These are phyloP conservation scores for Aelia acuminata DNA, from an alignment of 2,888 invertebrate species.

Conservation along the genomic window DNA sequence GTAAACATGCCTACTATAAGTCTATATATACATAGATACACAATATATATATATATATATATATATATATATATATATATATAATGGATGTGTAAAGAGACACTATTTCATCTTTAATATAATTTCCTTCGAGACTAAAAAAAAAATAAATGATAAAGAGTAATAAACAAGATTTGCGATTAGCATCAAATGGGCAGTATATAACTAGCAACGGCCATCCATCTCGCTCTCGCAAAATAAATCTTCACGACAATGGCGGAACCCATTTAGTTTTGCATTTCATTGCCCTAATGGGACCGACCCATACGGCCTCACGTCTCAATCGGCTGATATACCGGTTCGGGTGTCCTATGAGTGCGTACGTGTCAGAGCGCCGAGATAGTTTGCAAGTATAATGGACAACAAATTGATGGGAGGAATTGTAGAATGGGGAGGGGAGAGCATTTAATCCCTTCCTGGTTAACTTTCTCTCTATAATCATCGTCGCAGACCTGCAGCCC, in stretches of 20 bases:
- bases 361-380: neutral
- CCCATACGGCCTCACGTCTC: slow-evolving; percentile 47
- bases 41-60: too few species aligned
- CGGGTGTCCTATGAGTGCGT: slow-evolving; percentile 40
- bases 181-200: slow-evolving; percentile 55
- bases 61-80: too few species aligned
- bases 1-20: too few species aligned
- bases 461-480: too few species aligned
- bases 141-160: neutral
- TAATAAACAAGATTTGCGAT: slow-evolving; percentile 49
- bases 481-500: too few species aligned
- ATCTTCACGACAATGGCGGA: slow-evolving; percentile 56
- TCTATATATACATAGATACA: too few species aligned
- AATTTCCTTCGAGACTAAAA: neutral
- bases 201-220: slow-evolving; percentile 17
- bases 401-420: slow-evolving; percentile 15
- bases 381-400: slow-evolving; percentile 43
- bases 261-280: slow-evolving; percentile 53
- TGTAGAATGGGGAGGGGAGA: neutral
- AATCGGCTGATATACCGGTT: slow-evolving; percentile 55
- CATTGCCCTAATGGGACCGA: slow-evolving; percentile 47
- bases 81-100: neutral
- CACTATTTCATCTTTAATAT: slow-evolving; percentile 38
- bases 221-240: slow-evolving; percentile 28
- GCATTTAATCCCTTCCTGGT: slow-evolving; percentile 40